Evolutionary conservation across 2,113 vertebrate species (phyloP), one percentile per base, ranked within the genome.

Genomic region (Origma solitaria): DNA sequence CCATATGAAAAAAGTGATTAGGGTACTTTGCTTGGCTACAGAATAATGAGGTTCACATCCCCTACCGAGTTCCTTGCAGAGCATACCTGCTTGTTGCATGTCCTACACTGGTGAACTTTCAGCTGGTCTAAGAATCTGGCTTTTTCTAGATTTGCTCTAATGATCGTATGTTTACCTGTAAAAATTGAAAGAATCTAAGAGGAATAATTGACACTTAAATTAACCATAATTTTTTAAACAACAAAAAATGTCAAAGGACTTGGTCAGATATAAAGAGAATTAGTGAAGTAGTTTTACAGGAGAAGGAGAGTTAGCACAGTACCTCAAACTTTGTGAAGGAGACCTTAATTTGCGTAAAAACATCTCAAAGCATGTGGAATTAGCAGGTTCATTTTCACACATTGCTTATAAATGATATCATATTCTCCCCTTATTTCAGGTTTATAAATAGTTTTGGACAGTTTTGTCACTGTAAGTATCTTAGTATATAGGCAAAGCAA

Each of bases 401-500:
- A 1, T 78, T 0, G 23, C 65, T 81, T 89, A 11, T 84, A 70
- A 90, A 83, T 75, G 33, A 27, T 58, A 40, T 1, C 38, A 47
- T 58, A 86, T 75, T 96, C 65, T 89, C n/a, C 49, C 53, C 35
- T 88, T 49, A 40, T 84, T 79, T 78, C 69, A 81, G 50, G 9
- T 80, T 96, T 93, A 90, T 89, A 81, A 88, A 82, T 91, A 88
- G 49, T 57, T 84, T 85, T 54, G 78, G 53, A 82, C 56, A 37
- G n/a, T 72, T 92, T 82, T 90, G 53, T 68, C 25, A 0, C 78
- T 68, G 7, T 77, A 62, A 80, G 42, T 87, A n/a, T 85, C 37
- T 82, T 70, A 56, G 66, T 37, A 42, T 61, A 62, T n/a, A 81
- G 70, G 51, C 65, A 84, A 79, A 92, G 65, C 42, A 82, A 45